Percentiles rank a stretch among this genome's conserved stretches.
phyloP scores from a whole-genome alignment of 2,113 vertebrate species.

The Aptenodytes forsteri region DNA sequence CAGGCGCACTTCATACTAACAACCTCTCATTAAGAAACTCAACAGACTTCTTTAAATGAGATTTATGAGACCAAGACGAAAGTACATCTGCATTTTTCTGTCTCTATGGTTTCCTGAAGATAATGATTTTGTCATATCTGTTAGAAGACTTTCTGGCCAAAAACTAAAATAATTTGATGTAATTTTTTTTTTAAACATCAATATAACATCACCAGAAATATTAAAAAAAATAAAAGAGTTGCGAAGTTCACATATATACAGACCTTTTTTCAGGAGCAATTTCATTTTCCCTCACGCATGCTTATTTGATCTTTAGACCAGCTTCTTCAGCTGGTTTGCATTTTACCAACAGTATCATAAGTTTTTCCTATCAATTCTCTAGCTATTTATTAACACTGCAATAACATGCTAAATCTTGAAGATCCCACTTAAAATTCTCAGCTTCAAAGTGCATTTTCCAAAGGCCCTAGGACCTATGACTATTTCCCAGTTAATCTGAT shows the following conservation, averaged over 20 bases:
- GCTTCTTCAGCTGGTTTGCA: background rate
- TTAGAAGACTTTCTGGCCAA: background rate
- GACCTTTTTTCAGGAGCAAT: background rate
- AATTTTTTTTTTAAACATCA: background rate
- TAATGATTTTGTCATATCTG: background rate
- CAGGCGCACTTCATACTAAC: background rate
- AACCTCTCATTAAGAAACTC: background rate
- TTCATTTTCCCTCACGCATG: background rate
- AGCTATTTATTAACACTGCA: background rate
- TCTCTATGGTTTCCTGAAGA: background rate
- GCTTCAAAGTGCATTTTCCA: background rate
- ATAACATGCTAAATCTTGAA: background rate
- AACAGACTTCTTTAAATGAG: background rate
- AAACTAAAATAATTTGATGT: background rate
- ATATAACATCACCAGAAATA: background rate
- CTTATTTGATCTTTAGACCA: background rate
- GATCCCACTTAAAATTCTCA: background rate
- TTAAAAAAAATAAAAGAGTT: background rate
- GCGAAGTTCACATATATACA: background rate
- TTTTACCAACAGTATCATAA: background rate
- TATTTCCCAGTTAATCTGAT: background rate
- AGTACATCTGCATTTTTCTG: background rate
- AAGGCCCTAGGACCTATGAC: background rate
- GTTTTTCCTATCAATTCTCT: background rate
- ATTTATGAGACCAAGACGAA: background rate